A percentile compares a stretch with the other conserved stretches of the same genome.
These are phyloP conservation scores for Dermatemys mawii DNA, from an alignment of 2,113 vertebrate species.

Conservation along the genomic window DNA sequence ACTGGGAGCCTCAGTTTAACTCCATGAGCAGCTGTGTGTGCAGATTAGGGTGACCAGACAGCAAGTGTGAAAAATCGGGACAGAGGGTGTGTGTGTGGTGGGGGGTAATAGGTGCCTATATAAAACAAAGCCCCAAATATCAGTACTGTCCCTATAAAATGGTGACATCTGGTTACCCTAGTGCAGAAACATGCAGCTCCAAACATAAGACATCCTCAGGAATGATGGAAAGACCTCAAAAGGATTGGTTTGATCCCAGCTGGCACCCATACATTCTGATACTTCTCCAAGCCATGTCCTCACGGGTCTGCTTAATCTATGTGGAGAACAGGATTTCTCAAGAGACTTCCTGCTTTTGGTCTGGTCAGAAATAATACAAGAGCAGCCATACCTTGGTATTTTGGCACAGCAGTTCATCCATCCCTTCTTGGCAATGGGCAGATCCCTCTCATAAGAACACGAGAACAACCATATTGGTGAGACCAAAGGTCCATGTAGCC, in stretches of 20 bases:
- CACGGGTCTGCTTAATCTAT: background rate
- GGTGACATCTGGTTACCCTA: too few species aligned
- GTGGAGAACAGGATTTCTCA: background rate
- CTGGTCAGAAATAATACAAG: background rate
- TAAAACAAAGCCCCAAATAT: too few species aligned
- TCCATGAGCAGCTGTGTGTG: background rate
- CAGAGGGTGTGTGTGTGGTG: too few species aligned
- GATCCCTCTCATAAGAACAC: background rate
- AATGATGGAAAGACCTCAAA: background rate
- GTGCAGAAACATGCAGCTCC: background rate
- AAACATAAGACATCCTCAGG: background rate
- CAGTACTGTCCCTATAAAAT: too few species aligned
- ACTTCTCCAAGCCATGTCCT: background rate
- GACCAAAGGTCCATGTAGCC: too few species aligned
- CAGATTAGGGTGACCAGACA: too few species aligned
- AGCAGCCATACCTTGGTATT: background rate
- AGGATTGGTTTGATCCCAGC: background rate
- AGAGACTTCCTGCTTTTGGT: background rate
- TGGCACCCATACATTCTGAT: rapidly evolving
- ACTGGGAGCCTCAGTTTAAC: background rate
- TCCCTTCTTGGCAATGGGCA: background rate
- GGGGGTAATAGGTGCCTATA: too few species aligned
- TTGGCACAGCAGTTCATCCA: background rate
- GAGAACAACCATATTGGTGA: too few species aligned
- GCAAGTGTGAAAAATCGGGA: too few species aligned